These are phyloP conservation scores for Dinocampus coccinellae DNA, from an alignment of 2,888 invertebrate genomes.

Conservation along the genomic window DNA sequence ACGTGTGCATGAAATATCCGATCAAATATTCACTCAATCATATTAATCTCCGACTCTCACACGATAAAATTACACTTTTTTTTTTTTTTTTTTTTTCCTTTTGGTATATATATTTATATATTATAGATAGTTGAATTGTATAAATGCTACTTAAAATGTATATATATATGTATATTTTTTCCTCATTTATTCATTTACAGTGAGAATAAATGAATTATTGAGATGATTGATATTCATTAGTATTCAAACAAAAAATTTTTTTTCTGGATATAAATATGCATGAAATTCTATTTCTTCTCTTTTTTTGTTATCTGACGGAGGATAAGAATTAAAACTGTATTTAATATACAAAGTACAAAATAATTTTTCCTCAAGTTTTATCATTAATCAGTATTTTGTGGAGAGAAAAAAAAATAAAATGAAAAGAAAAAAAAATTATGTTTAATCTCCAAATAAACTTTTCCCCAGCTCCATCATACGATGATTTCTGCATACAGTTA, in stretches of 20 bases:
- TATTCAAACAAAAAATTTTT: not conserved
- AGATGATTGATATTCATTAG: not conserved
- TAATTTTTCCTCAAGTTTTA: not conserved
- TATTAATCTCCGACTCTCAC: not conserved
- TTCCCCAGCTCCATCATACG: constrained; percentile 91
- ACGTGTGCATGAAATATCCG: constrained; percentile 36
- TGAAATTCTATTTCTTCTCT: not conserved
- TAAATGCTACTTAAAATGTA: not conserved
- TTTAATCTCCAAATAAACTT: constrained; percentile 87
- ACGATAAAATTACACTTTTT: not conserved
- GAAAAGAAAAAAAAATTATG: constrained; percentile 28
- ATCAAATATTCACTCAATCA: not conserved
- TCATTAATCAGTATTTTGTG: not conserved
- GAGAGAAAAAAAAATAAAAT: constrained; percentile 1
- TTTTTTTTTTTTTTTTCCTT: not conserved
- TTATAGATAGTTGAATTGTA: no score
- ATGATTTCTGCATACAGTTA: constrained; percentile 88
- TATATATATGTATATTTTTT: not conserved
- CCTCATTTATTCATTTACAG: not conserved
- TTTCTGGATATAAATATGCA: not conserved
- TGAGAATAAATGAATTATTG: not conserved
- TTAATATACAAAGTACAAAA: constrained; percentile 15
- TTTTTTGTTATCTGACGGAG: not conserved
- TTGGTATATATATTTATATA: no score
- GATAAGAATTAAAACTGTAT: not conserved